A percentile compares a stretch with the other conserved stretches of the same genome.
phyloP scores from a whole-genome alignment of 2,888 invertebrate genomes.

The Agriopis marginaria region DNA sequence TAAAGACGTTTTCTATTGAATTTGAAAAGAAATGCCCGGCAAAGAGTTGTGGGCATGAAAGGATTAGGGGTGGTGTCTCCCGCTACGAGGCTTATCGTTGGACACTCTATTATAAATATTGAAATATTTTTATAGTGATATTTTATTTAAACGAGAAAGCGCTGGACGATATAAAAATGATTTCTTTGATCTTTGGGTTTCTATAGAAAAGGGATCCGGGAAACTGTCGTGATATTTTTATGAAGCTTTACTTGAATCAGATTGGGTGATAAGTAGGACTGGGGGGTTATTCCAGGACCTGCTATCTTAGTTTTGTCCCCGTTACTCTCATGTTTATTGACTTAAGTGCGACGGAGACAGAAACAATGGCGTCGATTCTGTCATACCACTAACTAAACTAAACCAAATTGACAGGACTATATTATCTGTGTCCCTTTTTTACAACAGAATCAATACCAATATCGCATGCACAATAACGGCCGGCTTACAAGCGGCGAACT shows the following conservation, averaged over 20 bases:
- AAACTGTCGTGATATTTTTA: constrained; percentile 30
- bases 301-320: no score
- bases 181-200: constrained; percentile 74
- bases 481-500: no score
- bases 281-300: no score
- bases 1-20: constrained; percentile 54
- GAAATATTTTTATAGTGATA: constrained; percentile 81
- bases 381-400: no score
- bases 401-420: no score
- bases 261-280: not conserved
- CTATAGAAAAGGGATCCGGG: constrained; percentile 40
- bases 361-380: no score
- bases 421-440: no score
- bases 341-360: no score
- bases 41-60: constrained; percentile 67
- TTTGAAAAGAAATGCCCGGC: constrained; percentile 71
- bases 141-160: constrained; percentile 74
- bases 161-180: constrained; percentile 49
- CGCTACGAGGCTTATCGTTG: constrained; percentile 68
- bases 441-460: no score
- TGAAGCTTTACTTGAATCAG: constrained; percentile 19
- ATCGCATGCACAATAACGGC: no score
- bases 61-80: constrained; percentile 64
- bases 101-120: constrained; percentile 67
- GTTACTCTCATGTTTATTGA: no score